phyloP scores from a whole-genome alignment of 2,797 vertebrate genomes.

The Crenuchus spilurus region DNA sequence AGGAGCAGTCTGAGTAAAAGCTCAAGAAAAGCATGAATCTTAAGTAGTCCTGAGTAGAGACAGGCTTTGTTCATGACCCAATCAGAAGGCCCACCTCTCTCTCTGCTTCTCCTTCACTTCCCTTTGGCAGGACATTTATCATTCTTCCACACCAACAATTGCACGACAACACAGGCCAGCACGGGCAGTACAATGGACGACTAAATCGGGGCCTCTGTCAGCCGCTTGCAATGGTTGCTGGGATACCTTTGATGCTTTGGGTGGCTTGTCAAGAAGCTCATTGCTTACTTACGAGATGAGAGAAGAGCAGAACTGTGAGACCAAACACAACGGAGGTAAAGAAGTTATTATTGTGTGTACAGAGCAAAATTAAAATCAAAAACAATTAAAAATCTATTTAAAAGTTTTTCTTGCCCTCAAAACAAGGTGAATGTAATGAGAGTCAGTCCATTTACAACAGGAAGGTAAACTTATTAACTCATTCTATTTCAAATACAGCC shows the following conservation, averaged over 20 bases:
- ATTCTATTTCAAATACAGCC: too few species aligned
- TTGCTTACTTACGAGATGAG: slow-evolving; percentile 67
- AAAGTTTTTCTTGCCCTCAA: too few species aligned
- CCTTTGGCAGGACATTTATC: slow-evolving; percentile 78
- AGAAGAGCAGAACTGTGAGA: background rate
- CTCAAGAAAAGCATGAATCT: slow-evolving; percentile 65
- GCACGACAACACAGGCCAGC: slow-evolving; percentile 74
- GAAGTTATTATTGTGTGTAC: too few species aligned
- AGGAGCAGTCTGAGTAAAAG: slow-evolving; percentile 5
- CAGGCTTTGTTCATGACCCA: slow-evolving; percentile 71
- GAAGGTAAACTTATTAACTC: too few species aligned
- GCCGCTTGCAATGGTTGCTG: slow-evolving; percentile 70
- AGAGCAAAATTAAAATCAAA: too few species aligned
- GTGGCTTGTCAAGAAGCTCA: slow-evolving; percentile 74
- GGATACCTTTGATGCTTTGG: slow-evolving; percentile 75
- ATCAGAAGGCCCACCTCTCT: slow-evolving; percentile 63
- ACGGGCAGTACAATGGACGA: slow-evolving; percentile 73
- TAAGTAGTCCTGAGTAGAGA: slow-evolving; percentile 70
- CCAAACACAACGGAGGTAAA: too few species aligned
- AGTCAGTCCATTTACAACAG: too few species aligned
- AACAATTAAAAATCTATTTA: too few species aligned
- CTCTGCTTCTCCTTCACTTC: slow-evolving; percentile 70
- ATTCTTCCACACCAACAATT: slow-evolving; percentile 79
- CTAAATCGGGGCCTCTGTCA: slow-evolving; percentile 64
- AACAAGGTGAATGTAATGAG: too few species aligned